phyloP scores from a whole-genome alignment of 2,888 invertebrate species.

The Linnaemya vulpina region DNA sequence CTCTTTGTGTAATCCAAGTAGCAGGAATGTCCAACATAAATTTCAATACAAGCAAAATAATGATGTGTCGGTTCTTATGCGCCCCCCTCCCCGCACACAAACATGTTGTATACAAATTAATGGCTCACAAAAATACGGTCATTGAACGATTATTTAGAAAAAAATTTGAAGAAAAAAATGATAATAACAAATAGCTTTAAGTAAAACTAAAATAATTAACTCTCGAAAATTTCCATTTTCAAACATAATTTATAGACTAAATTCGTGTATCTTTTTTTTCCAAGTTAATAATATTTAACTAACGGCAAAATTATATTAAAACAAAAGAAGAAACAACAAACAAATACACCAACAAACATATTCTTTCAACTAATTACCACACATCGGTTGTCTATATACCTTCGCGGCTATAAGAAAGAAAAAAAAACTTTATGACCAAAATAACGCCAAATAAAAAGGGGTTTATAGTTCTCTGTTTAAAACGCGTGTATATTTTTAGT shows the following conservation, averaged over 20 bases:
- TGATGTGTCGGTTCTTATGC: no score
- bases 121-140: conserved; percentile 31
- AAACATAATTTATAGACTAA: conserved; percentile 13
- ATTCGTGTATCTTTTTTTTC: conserved; percentile 1
- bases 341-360: conserved; percentile 9
- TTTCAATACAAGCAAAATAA: no score
- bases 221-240: not conserved
- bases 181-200: conserved; percentile 44
- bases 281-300: conserved; percentile 51
- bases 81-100: no score
- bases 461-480: not conserved
- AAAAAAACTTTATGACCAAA: not conserved
- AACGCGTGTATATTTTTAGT: conserved; percentile 39
- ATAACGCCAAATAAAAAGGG: not conserved
- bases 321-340: conserved; percentile 25
- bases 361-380: conserved; percentile 61
- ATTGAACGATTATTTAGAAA: conserved; percentile 57
- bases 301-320: conserved; percentile 26
- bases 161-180: conserved; percentile 1
- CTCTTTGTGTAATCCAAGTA: no score
- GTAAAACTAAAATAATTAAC: conserved; percentile 42
- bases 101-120: conserved; percentile 4
- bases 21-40: no score
- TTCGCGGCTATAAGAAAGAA: conserved; percentile 19
- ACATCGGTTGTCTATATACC: conserved; percentile 54